Conservation (phyloP, 2,113 vertebrate genomes). For the Nothocercus nigrocapillus region DNA sequence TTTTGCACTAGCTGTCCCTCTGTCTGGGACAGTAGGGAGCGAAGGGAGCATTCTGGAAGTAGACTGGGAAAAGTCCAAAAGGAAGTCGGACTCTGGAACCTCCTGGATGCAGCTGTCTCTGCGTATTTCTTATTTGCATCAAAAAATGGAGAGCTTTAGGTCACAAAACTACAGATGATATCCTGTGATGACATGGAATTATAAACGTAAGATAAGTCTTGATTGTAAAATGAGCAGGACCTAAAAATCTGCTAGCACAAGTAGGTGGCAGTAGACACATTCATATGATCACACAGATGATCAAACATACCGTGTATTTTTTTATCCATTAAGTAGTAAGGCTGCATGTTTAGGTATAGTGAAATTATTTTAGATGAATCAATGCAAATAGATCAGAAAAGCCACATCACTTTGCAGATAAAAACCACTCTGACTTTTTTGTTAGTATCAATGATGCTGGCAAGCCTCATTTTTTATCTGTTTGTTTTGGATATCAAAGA, state of each 20-base stretch:
- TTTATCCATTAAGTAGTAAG: not conserved
- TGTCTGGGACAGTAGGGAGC: not conserved
- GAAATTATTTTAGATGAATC: not conserved
- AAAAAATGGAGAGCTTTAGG: not conserved
- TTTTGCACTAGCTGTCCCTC: not conserved
- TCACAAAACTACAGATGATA: not conserved
- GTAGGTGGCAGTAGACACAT: slow-evolving; percentile 50
- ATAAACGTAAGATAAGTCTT: too few relatives aligned
- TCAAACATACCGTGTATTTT: not conserved
- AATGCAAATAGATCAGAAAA: not conserved
- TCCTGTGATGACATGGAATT: not conserved
- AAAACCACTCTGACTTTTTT: not conserved
- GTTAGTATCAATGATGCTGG: not conserved
- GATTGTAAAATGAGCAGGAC: too few relatives aligned
- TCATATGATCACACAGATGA: not conserved
- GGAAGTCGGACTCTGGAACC: not conserved
- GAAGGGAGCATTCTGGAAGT: not conserved
- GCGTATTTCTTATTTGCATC: not conserved
- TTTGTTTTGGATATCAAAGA: not conserved
- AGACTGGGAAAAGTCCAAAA: not conserved
- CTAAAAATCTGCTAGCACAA: not conserved
- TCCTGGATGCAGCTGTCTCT: not conserved
- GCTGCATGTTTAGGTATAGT: not conserved
- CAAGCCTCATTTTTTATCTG: not conserved
- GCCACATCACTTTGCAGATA: not conserved